Evolutionary conservation across 2,888 invertebrate genomes (phyloP).

Genomic region (Mechanitis messenoides): DNA sequence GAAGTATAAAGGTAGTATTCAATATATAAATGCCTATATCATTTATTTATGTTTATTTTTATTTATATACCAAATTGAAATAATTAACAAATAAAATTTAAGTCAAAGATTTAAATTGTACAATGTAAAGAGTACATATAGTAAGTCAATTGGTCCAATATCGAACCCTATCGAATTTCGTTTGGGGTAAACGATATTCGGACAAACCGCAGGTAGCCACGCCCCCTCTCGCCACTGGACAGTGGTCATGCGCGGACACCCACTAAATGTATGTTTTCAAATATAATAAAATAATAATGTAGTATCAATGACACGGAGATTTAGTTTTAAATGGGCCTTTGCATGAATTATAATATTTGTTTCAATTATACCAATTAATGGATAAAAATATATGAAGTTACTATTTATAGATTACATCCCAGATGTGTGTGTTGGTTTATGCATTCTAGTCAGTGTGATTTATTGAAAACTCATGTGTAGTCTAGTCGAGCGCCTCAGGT

Average conservation of each 20-base stretch:
- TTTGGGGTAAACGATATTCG: slow-evolving; percentile 43
- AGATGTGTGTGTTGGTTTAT: slow-evolving; percentile 16
- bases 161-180: slow-evolving; percentile 50
- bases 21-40: background rate
- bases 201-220: slow-evolving; percentile 45
- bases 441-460: slow-evolving; percentile 40
- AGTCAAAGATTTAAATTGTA: background rate
- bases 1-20: slow-evolving; percentile 28
- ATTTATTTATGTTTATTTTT: no score
- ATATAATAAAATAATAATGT: no score
- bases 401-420: slow-evolving; percentile 4
- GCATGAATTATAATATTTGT: slow-evolving; percentile 13
- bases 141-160: slow-evolving; percentile 27
- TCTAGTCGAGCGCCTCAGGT: slow-evolving; percentile 65
- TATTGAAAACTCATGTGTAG: slow-evolving; percentile 59
- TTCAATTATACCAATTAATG: slow-evolving; percentile 3
- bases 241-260: slow-evolving; percentile 69
- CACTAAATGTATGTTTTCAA: slow-evolving; percentile 33
- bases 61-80: background rate
- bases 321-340: background rate
- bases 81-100: background rate
- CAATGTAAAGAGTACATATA: background rate
- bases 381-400: background rate
- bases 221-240: slow-evolving; percentile 63
- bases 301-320: no score